Base-by-base conservation (phyloP, 2,888 invertebrate species). In the Idaea aversata region DNA sequence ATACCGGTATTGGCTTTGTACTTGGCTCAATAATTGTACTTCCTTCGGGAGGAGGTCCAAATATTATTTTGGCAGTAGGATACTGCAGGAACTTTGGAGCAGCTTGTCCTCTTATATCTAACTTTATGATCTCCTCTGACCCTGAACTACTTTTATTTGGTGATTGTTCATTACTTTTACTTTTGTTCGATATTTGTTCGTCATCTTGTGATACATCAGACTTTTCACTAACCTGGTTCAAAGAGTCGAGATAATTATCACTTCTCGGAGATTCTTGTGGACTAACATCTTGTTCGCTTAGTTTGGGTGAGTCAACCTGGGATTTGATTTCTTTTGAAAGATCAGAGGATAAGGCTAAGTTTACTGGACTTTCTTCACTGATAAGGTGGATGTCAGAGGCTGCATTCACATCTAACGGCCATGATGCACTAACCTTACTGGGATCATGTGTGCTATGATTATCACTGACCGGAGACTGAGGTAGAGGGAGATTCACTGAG, bases 121-220 rank as follows among this genome's bases (percentile, higher is more conserved):
- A 71, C 69, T 92, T 93, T 63, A 93, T 93, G 6, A 93, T 89
- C 72, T 93, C 93, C 70, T 93, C 93, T 47, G 93, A 93, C 0
- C 81, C 87, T 61, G 91, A 88, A 73, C 85, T 88, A 7, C 73
- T 71, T 72, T 80, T 85, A 7, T 80, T 79, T 0, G 75, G 72
- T 3, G 81, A 84, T 62, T 81, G 77, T 57, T 75, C 73, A 65
- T 70, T 72, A 61, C 67, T 72, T 63, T 77, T 70, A 62, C 68
- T 71, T 34, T 73, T 72, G 34, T 76, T 73, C 35, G 78, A 81
- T 63, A 77, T 75, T 69, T 77, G 80, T 36, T 75, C 74, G 36
- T 78, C 75, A 61, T 76, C 70, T 59, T 77, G 66, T 16, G 81
- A 80, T 58, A 75, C 61, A 65, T 80, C 74, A 25, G 80, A 80